Percentiles rank a stretch among this genome's conserved stretches.
Evolutionary conservation across 1,140 invertebrate species (phyloP).

Genomic region (Limonius californicus): DNA sequence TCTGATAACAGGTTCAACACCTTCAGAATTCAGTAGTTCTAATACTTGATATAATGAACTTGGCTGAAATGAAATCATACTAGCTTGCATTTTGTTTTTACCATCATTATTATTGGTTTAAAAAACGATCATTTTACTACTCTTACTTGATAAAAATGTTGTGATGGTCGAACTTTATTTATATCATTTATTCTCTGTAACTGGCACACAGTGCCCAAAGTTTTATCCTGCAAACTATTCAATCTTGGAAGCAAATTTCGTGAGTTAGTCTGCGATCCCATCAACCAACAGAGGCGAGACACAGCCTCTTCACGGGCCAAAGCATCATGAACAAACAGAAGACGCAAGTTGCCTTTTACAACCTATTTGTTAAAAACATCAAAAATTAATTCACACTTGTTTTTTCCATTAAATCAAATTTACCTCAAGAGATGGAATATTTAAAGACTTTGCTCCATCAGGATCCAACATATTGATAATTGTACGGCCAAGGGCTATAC

Average conservation of each 20-base stretch:
- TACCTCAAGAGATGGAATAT: constrained; percentile 7
- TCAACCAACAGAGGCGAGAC: constrained; percentile 51
- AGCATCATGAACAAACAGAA: constrained; percentile 48
- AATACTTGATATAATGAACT: constrained; percentile 41
- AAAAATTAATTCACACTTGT: not conserved
- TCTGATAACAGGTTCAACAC: constrained; percentile 53
- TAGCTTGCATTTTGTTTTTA: too few species aligned
- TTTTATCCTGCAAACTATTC: constrained; percentile 48
- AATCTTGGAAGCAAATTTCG: constrained; percentile 48
- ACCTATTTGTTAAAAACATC: constrained; percentile 2
- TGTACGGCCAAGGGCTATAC: constrained; percentile 51
- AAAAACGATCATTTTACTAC: too few species aligned
- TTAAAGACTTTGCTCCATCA: constrained; percentile 44
- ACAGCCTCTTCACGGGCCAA: constrained; percentile 51
- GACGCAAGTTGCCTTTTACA: constrained; percentile 50
- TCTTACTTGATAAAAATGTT: constrained; percentile 44
- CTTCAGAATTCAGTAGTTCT: constrained; percentile 44
- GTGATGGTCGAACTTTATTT: constrained; percentile 33
- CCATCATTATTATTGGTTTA: too few species aligned
- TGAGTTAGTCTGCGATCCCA: constrained; percentile 47
- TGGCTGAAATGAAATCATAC: not conserved
- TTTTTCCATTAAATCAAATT: constrained; percentile 28
- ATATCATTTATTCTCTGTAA: constrained; percentile 41
- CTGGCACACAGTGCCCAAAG: constrained; percentile 47
- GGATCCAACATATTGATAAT: constrained; percentile 60